These are phyloP conservation scores for Triplophysa bombifrons DNA, from an alignment of 2,797 vertebrate species.

Conservation along the genomic window DNA sequence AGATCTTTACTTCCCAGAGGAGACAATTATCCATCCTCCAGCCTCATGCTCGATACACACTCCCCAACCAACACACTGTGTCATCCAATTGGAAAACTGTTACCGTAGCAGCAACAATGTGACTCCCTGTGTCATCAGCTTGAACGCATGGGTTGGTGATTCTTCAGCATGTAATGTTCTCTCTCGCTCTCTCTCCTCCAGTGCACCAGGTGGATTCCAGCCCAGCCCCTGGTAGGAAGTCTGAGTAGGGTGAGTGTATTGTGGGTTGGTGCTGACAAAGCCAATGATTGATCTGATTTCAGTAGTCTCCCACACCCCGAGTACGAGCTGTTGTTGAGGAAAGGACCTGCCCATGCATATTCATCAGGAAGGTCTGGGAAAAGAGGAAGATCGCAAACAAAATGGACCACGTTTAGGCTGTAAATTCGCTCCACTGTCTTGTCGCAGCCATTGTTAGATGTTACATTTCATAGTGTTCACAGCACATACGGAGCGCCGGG, in stretches of 20 bases:
- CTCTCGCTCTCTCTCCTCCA: constrained; percentile 9
- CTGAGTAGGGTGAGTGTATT: constrained; percentile 6
- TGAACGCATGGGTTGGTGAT: constrained; percentile 34
- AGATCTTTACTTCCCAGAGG: constrained; percentile 50
- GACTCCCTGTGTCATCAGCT: constrained; percentile 39
- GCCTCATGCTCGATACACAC: constrained; percentile 41
- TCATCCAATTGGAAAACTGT: constrained; percentile 44
- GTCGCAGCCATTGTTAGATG: constrained; percentile 1
- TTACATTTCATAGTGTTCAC: constrained; percentile 52
- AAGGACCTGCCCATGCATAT: constrained; percentile 49
- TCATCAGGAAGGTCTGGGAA: constrained; percentile 48
- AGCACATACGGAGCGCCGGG: constrained; percentile 1
- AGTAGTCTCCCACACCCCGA: constrained; percentile 28
- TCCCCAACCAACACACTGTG: constrained; percentile 28
- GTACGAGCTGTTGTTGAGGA: constrained; percentile 39
- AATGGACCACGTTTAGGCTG: constrained; percentile 28
- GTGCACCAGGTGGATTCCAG: not conserved
- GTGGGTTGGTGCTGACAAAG: not conserved
- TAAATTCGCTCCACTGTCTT: constrained; percentile 39
- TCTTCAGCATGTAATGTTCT: constrained; percentile 30
- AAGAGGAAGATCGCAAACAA: constrained; percentile 49
- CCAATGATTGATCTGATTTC: constrained; percentile 49
- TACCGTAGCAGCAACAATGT: constrained; percentile 37
- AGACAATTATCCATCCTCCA: constrained; percentile 55
- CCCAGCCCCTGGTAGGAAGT: not conserved